phyloP scores from a whole-genome alignment of 2,888 invertebrate genomes.

The Catocala nupta region DNA sequence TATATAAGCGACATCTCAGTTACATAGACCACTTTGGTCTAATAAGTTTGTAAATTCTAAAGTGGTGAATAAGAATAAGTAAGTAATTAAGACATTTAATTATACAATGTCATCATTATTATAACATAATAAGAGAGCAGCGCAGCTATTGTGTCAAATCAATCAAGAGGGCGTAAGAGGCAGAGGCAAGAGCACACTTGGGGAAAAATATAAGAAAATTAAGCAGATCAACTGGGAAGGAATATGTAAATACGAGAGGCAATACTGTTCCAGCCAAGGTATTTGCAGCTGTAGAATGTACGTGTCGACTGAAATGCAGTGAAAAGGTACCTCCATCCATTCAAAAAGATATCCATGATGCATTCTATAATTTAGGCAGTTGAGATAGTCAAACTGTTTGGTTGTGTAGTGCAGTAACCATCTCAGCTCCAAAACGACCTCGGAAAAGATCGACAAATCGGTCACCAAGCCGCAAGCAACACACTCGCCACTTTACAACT shows the following conservation, averaged over 20 bases:
- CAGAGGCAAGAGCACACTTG: slow-evolving; percentile 1
- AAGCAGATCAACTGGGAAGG: slow-evolving; percentile 6
- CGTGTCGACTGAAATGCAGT: slow-evolving; percentile 8
- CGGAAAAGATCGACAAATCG: neutral
- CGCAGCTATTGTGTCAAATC: slow-evolving; percentile 10
- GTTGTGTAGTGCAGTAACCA: slow-evolving; percentile 7
- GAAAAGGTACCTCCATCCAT: neutral
- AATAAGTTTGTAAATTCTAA: too few relatives aligned
- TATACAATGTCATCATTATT: too few relatives aligned
- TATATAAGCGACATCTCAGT: too few relatives aligned
- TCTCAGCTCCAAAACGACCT: slow-evolving; percentile 1
- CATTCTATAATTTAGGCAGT: neutral
- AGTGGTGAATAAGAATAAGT: too few relatives aligned
- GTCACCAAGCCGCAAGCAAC: neutral
- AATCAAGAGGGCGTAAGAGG: slow-evolving; percentile 10
- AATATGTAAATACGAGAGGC: slow-evolving; percentile 8
- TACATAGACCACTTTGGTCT: too few relatives aligned
- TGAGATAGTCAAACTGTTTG: slow-evolving; percentile 10
- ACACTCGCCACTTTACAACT: neutral
- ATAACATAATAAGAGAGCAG: too few relatives aligned
- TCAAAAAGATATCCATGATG: slow-evolving; percentile 8
- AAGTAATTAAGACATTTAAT: too few relatives aligned
- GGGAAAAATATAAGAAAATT: slow-evolving; percentile 8
- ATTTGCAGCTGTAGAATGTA: slow-evolving; percentile 8
- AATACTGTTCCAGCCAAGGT: slow-evolving; percentile 7